Evolutionary conservation across 2,888 invertebrate genomes (phyloP), one percentile per base, ranked within the genome.

Genomic region (Encarsia formosa): DNA sequence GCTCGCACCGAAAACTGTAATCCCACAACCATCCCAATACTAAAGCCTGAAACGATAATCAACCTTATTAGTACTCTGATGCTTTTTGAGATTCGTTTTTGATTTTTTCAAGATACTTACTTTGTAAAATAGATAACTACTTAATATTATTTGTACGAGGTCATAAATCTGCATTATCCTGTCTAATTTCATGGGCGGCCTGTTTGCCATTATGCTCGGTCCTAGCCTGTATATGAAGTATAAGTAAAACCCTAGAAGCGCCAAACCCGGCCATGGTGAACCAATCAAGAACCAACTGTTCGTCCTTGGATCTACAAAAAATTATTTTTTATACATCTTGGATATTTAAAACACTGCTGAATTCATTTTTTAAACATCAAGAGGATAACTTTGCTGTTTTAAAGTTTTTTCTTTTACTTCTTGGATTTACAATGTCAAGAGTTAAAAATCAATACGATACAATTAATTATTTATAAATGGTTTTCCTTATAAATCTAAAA

Each of bases 141-240:
- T 85, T 11, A 79, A 60, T 1, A 80, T 3, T 13, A 88, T 81
- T 80, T 90, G 89, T 3, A 80, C 43, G 0, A 80, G 69, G 63
- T 90, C 87, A 66, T 88, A 89, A 1, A 80, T 64, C 52, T 86
- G 79, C 61, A 90, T 76, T 15, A 86, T 52, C 60, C 77, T 79
- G 19, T 85, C 78, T 29, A 90, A 64, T 49, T 87, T 80, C 58
- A 80, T 82, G 0, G 89, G 82, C 42, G 76, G 69, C 18, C 84
- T 77, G 52, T 83, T 76, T 50, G 79, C 78, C 90, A 90, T 90
- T 66, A 82, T 77, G 35, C 77, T 75, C 0, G 91, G 91, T 0
- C 91, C 91, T 66, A 83, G 76, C 63, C 81, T 81, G 20, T 82
- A 74, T 1, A 90, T 84, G 61, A 89, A 83, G 62, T 83, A 77